phyloP scores from a whole-genome alignment of 2,888 invertebrate species.

The Cheilosia vulpina region DNA sequence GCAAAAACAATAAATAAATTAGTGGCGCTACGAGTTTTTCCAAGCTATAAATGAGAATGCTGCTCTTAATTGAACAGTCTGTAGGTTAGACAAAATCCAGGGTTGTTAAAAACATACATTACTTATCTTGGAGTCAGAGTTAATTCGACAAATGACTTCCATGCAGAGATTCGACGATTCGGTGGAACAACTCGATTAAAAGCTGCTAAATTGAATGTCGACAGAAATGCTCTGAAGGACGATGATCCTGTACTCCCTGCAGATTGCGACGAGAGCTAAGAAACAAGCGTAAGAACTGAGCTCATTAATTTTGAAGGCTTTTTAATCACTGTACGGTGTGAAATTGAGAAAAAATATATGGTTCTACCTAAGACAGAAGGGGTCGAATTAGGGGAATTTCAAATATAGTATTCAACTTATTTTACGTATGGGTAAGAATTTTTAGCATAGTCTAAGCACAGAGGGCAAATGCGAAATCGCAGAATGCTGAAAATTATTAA shows the following conservation, averaged over 20 bases:
- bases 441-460: too few species aligned
- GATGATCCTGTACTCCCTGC: conserved; percentile 32
- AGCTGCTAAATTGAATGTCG: conserved; percentile 51
- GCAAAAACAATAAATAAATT: conserved; percentile 44
- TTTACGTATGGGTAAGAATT: too few species aligned
- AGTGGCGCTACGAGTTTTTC: neutral
- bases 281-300: neutral
- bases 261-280: conserved; percentile 39
- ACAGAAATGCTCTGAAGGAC: conserved; percentile 49
- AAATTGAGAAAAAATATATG: neutral
- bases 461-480: too few species aligned
- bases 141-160: conserved; percentile 60
- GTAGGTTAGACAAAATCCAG: neutral
- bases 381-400: too few species aligned
- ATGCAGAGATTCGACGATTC: conserved; percentile 46
- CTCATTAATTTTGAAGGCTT: neutral
- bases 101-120: conserved; percentile 7
- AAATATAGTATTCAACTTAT: too few species aligned
- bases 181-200: conserved; percentile 49
- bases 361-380: too few species aligned
- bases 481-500: too few species aligned
- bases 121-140: conserved; percentile 41
- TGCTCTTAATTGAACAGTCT: neutral
- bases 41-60: neutral
- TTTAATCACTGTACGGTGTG: neutral